Percentiles rank a stretch among this genome's conserved stretches.
phyloP scores from a whole-genome alignment of 2,113 vertebrate species.

The Myxocyprinus asiaticus region DNA sequence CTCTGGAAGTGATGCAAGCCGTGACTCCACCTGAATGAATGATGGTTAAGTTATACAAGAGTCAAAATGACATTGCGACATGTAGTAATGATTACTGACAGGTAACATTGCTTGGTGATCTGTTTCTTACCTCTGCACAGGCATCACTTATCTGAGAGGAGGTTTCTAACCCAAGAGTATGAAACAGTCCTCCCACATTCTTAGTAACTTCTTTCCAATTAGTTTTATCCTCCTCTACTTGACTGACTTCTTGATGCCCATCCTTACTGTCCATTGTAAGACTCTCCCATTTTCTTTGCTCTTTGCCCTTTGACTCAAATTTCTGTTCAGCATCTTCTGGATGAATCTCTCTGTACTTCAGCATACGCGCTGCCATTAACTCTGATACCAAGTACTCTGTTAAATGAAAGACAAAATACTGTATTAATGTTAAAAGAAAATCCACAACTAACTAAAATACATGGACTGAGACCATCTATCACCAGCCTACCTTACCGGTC shows the following conservation, averaged over 20 bases:
- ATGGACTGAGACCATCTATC: background rate
- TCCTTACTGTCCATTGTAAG: conserved; percentile 9
- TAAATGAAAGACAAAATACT: background rate
- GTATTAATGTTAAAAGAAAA: background rate
- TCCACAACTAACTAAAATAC: background rate
- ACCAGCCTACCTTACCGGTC: conserved; percentile 64
- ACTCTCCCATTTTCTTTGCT: conserved; percentile 59
- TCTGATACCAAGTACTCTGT: conserved; percentile 74
- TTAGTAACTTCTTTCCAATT: conserved; percentile 51
- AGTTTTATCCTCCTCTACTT: conserved; percentile 3
- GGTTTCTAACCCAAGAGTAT: conserved; percentile 63
- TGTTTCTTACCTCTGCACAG: conserved; percentile 59
- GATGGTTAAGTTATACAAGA: background rate
- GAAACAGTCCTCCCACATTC: conserved; percentile 65
- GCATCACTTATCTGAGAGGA: conserved; percentile 61
- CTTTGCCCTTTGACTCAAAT: conserved; percentile 51
- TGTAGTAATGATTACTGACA: background rate
- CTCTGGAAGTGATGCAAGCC: conserved; percentile 58
- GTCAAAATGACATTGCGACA: background rate
- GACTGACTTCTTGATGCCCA: conserved; percentile 32
- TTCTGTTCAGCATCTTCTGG: conserved; percentile 54
- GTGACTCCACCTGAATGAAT: conserved; percentile 66
- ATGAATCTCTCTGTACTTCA: conserved; percentile 56
- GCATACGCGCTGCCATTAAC: conserved; percentile 67
- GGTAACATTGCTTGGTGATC: background rate